Percentiles rank a stretch among this genome's conserved stretches.
Evolutionary conservation across 2,113 vertebrate species (phyloP).

Genomic region (Edolisoma coerulescens): DNA sequence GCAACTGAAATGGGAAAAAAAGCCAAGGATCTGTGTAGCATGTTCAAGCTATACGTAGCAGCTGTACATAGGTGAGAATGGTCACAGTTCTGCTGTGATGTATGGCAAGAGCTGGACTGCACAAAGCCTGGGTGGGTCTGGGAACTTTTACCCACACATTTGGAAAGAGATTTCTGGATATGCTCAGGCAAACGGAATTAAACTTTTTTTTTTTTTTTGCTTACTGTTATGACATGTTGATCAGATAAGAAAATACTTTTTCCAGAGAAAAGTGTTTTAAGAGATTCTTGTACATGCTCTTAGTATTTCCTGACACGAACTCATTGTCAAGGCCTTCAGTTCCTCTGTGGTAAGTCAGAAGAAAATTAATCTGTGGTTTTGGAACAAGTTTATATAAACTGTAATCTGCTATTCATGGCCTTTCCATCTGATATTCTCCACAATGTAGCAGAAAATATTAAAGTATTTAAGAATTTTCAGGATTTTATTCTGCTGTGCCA

Average conservation of each 20-base stretch:
- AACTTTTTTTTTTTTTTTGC: not conserved
- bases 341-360: not conserved
- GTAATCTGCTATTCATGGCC: not conserved
- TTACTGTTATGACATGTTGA: not conserved
- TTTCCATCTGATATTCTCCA: not conserved
- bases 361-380: not conserved
- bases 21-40: fast-evolving
- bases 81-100: not conserved
- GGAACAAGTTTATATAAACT: not conserved
- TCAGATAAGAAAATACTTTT: not conserved
- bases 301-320: not conserved
- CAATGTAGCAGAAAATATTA: not conserved
- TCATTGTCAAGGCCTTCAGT: not conserved
- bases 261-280: not conserved
- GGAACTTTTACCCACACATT: not conserved
- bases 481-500: not conserved
- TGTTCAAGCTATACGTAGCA: fast-evolving
- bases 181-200: not conserved
- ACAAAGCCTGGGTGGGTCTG: not conserved
- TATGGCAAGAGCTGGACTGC: not conserved
- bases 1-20: not conserved
- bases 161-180: not conserved
- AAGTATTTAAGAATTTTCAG: not conserved
- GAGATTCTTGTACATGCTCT: not conserved
- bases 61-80: not conserved